Base-by-base conservation (phyloP, 1,140 invertebrate genomes). In the Drosophila auraria region DNA sequence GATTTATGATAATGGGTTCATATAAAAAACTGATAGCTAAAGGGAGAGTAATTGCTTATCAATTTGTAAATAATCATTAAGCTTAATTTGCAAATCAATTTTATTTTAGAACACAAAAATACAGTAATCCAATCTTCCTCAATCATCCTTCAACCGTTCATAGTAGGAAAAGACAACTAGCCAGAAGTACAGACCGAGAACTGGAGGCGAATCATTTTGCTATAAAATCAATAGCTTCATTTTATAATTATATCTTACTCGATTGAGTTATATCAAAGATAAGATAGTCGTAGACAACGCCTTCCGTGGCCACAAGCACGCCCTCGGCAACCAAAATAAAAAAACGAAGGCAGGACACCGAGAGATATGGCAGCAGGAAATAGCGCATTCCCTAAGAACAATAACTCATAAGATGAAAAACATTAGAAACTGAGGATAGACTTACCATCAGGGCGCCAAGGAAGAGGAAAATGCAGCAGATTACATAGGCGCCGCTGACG, bases 91-190 rank as follows among this genome's bases (percentile, higher is more conserved):
- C 8, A 33, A 33, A 33, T 33, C 7, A 38, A 56, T 7, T 56
- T 44, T 25, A 58, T 27, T 71, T 45, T 42, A 62, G 4, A 42
- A 23, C 12, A 61, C 30, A 30, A 38, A 9, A 33, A 33, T 23
- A 68, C 20, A 30, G 20, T 1, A 57, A 8, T 20, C 8, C 7
- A 33, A 66, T 14, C 17, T 12, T 17, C 2, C 5, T 36, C 9
- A 54, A 1, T 1, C 5, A n/a, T 49, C 12, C n/a, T 50, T 45
- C 2, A 83, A 40, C 0, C 15, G 33, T 42, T 70, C 61, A 12
- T 90, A 84, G 27, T 60, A 82, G 2, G 84, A 89, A 25, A 70
- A 76, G 8, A 90, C 84, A 36, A 89, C 70, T 42, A 89, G 25
- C 33, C 69, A 76, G 8, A 89, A 89, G 47, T 89, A 89, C 42